Percentiles rank a stretch among this genome's conserved stretches.
Evolutionary conservation across 2,888 invertebrate genomes (phyloP).

Genomic region (Acronicta alni): DNA sequence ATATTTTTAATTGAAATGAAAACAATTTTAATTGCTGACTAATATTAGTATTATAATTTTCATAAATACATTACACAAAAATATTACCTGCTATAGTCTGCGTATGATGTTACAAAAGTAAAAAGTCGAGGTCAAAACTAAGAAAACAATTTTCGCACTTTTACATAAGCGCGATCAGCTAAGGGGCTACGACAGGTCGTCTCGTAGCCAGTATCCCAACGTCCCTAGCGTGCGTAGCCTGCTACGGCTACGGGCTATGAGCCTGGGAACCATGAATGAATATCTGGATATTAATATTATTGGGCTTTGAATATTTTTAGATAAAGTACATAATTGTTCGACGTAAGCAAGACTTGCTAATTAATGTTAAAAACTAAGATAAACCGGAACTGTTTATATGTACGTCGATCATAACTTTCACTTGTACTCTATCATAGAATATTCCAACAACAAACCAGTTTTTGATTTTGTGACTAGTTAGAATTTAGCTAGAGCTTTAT

Average conservation of each 20-base stretch:
- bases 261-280: conserved; percentile 5
- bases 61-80: too few species aligned
- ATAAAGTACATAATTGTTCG: conserved; percentile 18
- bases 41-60: too few species aligned
- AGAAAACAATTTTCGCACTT: too few species aligned
- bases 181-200: too few species aligned
- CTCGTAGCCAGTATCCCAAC: too few species aligned
- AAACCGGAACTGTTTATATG: conserved; percentile 84
- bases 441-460: conserved; percentile 84
- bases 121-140: too few species aligned
- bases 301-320: conserved; percentile 5
- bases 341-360: conserved; percentile 63
- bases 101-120: too few species aligned
- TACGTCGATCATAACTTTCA: conserved; percentile 86
- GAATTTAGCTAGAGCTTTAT: conserved; percentile 63
- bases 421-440: conserved; percentile 86
- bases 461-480: conserved; percentile 70
- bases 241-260: conserved; percentile 25
- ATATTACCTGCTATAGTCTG: too few species aligned
- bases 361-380: conserved; percentile 74
- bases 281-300: neutral
- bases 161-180: too few species aligned
- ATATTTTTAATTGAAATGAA: neutral
- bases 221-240: neutral
- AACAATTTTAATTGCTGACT: too few species aligned